These are phyloP conservation scores for Leptopilina boulardi DNA, from an alignment of 1,140 invertebrate species.

Conservation along the genomic window DNA sequence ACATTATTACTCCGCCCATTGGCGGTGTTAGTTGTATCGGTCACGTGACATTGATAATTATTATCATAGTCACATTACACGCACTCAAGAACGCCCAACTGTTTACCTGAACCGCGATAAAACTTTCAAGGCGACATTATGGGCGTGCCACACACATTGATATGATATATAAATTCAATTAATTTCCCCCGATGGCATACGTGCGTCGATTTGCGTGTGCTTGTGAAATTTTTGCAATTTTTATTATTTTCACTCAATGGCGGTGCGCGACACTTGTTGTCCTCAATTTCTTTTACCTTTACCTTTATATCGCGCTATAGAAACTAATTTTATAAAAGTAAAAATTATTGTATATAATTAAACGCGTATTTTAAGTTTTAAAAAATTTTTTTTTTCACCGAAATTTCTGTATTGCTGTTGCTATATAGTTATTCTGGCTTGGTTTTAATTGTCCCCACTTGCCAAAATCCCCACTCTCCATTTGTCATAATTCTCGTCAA, in stretches of 20 bases:
- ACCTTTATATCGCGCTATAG: too few species aligned
- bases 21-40: neutral
- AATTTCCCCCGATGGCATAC: neutral
- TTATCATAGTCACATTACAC: conserved; percentile 3
- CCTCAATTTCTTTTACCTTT: too few species aligned
- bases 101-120: conserved; percentile 17
- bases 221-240: conserved; percentile 12
- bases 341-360: too few species aligned
- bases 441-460: too few species aligned
- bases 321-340: too few species aligned
- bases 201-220: too few species aligned
- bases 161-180: neutral
- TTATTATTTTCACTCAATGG: neutral
- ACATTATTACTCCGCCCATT: conserved; percentile 12
- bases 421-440: too few species aligned
- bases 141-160: conserved; percentile 4
- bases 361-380: too few species aligned
- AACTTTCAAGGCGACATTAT: conserved; percentile 8
- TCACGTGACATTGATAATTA: conserved; percentile 15
- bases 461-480: too few species aligned
- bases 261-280: neutral
- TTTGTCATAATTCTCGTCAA: too few species aligned
- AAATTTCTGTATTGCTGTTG: too few species aligned
- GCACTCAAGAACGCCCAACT: conserved; percentile 5
- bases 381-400: too few species aligned